Evolutionary conservation across 1,140 invertebrate species (phyloP), one percentile per base, ranked within the genome.

Genomic region (Arctopsyche grandis): DNA sequence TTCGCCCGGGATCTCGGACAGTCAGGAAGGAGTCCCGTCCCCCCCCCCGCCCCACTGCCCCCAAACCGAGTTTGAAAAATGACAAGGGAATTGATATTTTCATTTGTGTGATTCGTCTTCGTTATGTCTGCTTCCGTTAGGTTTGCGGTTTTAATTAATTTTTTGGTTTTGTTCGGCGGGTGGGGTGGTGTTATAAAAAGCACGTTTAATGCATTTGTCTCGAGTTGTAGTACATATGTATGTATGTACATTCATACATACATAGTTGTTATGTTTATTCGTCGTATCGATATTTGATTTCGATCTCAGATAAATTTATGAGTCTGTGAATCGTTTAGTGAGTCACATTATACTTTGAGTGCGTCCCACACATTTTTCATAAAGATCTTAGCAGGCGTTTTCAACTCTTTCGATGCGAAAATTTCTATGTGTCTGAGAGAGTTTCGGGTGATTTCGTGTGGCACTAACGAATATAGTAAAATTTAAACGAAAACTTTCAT

Each of bases 311-410:
- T 71, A 71, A 76, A 76, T 76, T 76, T 76, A 76, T 76, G 74
- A 52, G 26, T 56, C 74, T 76, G 74, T 76, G 74, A 76, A 76
- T 76, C 74, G 74, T 76, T 76, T 76, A 76, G 74, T 63, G 74
- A 76, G 56, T 76, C 74, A 76, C 71, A 74, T 52, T 52, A 46
- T 46, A 74, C 44, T 71, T 74, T 52, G 52, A 29, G 63, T 16
- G n/a, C 74, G 14, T 76, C 74, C 74, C 74, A 76, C 74, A 63
- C 22, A 76, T 43, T 76, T 60, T 63, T 66, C 74, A 76, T 76
- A 58, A 16, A 22, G 69, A 19, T 71, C 69, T 22, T 38, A 12
- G 0, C 69, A 76, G 58, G 52, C n/a, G 71, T 75, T 26, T 9
- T 52, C 69, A 71, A 71, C 46, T 71, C 12, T 46, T 29, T 69